Evolutionary conservation across 2,113 vertebrate species (phyloP).

Genomic region (Calonectris borealis): DNA sequence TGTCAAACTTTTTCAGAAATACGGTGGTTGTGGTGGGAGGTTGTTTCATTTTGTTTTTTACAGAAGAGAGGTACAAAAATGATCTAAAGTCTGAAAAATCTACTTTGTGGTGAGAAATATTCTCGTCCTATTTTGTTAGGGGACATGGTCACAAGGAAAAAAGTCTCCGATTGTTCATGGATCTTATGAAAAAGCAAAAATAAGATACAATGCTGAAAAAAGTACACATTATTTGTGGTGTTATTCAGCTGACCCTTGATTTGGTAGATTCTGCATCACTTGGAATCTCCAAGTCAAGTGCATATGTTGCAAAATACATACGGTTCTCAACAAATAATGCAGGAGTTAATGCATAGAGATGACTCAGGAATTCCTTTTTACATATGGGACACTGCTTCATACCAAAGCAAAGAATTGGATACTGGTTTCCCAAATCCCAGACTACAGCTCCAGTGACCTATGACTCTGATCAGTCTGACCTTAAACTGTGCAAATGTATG

Average conservation of each 20-base stretch:
- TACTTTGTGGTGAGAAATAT: background rate
- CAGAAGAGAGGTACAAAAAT: background rate
- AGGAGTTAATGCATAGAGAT: background rate
- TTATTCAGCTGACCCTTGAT: background rate
- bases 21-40: background rate
- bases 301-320: background rate
- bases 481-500: background rate
- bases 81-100: background rate
- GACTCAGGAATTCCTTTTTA: slow-evolving; percentile 15
- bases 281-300: background rate
- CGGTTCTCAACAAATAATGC: background rate
- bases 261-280: background rate
- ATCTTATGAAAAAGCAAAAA: background rate
- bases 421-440: background rate
- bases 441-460: background rate
- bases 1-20: background rate
- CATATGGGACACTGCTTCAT: background rate
- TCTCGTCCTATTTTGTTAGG: background rate
- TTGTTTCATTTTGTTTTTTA: background rate
- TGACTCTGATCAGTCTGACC: background rate
- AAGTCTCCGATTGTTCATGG: background rate
- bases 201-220: background rate
- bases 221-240: background rate
- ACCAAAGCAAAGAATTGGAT: background rate
- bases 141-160: background rate